Evolutionary conservation across 1,140 invertebrate species (phyloP).

Genomic region (Mactra quadrangularis): DNA sequence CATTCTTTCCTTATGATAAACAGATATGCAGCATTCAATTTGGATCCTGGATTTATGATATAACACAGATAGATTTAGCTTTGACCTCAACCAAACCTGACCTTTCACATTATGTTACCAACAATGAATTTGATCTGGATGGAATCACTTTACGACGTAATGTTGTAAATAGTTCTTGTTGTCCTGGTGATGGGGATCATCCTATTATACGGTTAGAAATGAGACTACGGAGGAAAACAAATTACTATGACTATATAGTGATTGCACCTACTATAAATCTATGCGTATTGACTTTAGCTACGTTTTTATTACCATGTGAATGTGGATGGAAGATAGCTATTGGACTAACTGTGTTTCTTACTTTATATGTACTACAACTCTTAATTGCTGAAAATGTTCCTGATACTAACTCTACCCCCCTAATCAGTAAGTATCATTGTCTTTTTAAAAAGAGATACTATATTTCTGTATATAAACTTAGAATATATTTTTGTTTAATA

Average conservation of each 20-base stretch:
- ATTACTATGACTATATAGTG: constrained; percentile 82
- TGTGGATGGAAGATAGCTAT: constrained; percentile 82
- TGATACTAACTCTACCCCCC: constrained; percentile 82
- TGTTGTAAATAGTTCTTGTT: constrained; percentile 64
- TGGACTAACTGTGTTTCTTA: constrained; percentile 82
- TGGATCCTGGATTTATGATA: constrained; percentile 99
- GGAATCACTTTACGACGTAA: constrained; percentile 48
- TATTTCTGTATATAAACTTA: too few species aligned
- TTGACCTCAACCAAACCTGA: constrained; percentile 67
- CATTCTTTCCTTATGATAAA: constrained; percentile 94
- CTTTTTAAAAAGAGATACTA: too few species aligned
- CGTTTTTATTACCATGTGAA: constrained; percentile 81
- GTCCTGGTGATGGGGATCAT: constrained; percentile 74
- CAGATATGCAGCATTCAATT: constrained; percentile 99
- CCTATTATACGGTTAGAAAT: constrained; percentile 76
- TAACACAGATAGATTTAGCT: constrained; percentile 89
- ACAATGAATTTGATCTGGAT: constrained; percentile 77
- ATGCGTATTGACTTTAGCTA: constrained; percentile 80
- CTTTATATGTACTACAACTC: constrained; percentile 82
- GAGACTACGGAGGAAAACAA: constrained; percentile 76
- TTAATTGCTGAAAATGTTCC: constrained; percentile 83
- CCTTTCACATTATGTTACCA: constrained; percentile 75
- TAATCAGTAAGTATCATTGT: constrained; percentile 75
- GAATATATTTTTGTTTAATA: too few species aligned
- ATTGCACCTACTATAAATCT: constrained; percentile 82